phyloP scores from a whole-genome alignment of 2,797 vertebrate genomes.

The Silurus lanzhouensis region DNA sequence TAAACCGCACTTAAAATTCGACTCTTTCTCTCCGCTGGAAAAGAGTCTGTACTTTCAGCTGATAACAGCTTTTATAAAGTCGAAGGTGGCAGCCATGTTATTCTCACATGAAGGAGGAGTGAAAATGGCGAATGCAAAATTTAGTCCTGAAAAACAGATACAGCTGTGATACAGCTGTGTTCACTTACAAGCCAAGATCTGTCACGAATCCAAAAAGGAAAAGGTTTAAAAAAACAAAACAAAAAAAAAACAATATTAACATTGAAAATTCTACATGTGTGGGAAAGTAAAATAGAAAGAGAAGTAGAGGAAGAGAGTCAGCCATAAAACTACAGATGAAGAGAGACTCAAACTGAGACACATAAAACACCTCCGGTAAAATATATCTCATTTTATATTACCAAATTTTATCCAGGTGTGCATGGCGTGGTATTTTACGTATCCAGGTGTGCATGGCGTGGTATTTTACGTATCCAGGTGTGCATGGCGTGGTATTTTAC shows the following conservation, averaged over 20 bases:
- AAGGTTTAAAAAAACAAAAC: neutral
- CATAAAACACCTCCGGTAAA: neutral
- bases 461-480: too few species aligned
- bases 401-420: too few species aligned
- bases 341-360: neutral
- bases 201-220: neutral
- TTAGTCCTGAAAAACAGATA: neutral
- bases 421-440: too few species aligned
- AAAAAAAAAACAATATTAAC: neutral
- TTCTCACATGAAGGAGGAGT: neutral
- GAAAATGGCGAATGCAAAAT: neutral
- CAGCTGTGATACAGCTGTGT: neutral
- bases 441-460: too few species aligned
- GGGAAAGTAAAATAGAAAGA: neutral
- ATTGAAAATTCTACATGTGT: neutral
- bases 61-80: neutral
- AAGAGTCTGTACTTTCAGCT: neutral
- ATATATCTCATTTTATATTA: too few species aligned
- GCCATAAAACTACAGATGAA: too few species aligned
- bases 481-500: too few species aligned
- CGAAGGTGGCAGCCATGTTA: neutral
- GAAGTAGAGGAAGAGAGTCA: neutral
- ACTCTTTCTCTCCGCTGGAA: neutral
- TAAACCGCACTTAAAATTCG: slow-evolving; percentile 25
- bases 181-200: neutral